Conservation (phyloP, 2,113 vertebrate species). For the Buteo buteo region DNA sequence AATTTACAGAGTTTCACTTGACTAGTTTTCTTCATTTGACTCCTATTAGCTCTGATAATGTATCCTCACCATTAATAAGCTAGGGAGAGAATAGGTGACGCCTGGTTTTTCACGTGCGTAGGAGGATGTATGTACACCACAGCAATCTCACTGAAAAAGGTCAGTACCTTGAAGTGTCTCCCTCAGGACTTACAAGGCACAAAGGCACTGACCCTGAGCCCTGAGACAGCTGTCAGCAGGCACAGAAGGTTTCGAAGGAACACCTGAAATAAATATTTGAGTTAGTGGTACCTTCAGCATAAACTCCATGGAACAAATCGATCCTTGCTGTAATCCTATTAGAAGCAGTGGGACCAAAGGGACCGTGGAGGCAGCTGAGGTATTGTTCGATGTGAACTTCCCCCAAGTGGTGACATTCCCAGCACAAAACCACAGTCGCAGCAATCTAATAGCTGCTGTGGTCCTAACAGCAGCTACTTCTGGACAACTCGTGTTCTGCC, state of each 20-base stretch:
- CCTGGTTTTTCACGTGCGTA: background rate
- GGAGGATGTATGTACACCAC: background rate
- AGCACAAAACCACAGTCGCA: background rate
- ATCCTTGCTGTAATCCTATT: background rate
- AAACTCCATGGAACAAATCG: background rate
- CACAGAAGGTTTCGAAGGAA: background rate
- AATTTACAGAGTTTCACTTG: constrained; percentile 84
- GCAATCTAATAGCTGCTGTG: background rate
- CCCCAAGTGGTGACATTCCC: background rate
- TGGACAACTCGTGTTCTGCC: background rate
- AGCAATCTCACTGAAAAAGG: background rate
- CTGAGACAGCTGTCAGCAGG: background rate
- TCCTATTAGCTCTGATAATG: constrained; percentile 91
- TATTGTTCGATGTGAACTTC: background rate
- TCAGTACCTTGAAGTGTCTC: background rate
- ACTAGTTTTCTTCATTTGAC: constrained; percentile 89
- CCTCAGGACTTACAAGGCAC: background rate
- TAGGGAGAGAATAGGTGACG: constrained; percentile 64
- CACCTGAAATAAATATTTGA: background rate
- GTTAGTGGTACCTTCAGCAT: background rate
- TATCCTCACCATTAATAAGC: constrained; percentile 81
- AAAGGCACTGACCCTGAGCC: background rate
- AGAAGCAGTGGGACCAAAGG: background rate
- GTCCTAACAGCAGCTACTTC: background rate
- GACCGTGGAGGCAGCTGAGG: background rate